Conservation (phyloP, 2,113 vertebrate genomes). For the Elgaria multicarinata region DNA sequence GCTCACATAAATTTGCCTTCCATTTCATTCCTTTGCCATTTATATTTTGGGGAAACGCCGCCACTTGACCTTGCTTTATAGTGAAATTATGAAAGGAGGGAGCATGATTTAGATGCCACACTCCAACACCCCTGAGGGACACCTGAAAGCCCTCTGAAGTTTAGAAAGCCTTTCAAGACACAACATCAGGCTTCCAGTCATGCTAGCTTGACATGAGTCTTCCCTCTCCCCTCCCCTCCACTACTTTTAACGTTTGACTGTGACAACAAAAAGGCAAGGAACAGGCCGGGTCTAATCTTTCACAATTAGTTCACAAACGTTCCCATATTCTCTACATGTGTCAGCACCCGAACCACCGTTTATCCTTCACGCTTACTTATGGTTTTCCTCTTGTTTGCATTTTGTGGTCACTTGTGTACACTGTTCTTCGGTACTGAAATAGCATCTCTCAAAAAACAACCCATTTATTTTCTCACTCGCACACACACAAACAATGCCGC, state of each 20-base stretch:
- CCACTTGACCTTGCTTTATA: not conserved
- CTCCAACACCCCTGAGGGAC: not conserved
- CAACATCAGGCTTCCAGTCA: not conserved
- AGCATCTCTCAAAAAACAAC: not conserved
- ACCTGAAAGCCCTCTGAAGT: not conserved
- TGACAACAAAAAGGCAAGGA: not conserved
- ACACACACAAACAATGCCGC: not conserved
- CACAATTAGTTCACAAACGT: not conserved
- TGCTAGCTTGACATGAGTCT: not conserved
- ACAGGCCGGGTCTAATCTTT: not conserved
- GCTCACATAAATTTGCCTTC: not conserved
- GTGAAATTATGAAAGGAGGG: not conserved
- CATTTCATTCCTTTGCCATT: not conserved
- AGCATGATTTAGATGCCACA: not conserved
- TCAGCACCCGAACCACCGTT: not conserved
- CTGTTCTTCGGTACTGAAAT: not conserved
- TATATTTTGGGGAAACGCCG: not conserved
- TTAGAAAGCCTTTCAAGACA: not conserved
- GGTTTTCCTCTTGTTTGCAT: not conserved
- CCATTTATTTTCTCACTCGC: not conserved
- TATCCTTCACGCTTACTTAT: not conserved
- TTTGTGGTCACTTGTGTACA: not conserved
- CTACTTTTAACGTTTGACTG: not conserved
- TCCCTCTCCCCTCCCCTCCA: no score
- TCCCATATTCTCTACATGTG: not conserved